Evolutionary conservation across 2,113 vertebrate species (phyloP).

Genomic region (Thalassarche chlororhynchos): DNA sequence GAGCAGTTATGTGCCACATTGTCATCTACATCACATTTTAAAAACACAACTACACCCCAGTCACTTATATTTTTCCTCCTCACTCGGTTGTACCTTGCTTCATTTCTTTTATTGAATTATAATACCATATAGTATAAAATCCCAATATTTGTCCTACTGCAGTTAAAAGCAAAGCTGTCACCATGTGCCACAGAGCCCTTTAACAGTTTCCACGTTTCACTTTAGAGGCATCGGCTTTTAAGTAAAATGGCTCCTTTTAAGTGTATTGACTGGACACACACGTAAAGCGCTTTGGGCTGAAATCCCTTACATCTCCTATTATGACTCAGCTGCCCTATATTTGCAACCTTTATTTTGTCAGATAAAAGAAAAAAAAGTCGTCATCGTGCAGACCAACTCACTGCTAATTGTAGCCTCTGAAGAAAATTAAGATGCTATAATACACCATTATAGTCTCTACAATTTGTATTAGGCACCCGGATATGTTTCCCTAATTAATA

Average conservation of each 20-base stretch:
- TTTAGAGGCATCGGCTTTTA: background rate
- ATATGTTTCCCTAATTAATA: conserved; percentile 62
- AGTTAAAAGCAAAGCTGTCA: background rate
- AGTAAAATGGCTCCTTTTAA: background rate
- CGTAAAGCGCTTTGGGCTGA: background rate
- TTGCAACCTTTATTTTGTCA: background rate
- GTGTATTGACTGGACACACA: background rate
- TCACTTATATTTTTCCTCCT: background rate
- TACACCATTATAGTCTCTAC: conserved; percentile 14
- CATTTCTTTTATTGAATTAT: background rate
- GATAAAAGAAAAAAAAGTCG: background rate
- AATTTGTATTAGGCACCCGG: conserved; percentile 24
- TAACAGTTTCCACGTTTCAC: background rate
- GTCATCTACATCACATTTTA: background rate
- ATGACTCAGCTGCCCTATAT: background rate
- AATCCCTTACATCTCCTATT: background rate
- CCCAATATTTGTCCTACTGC: background rate
- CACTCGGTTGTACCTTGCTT: background rate
- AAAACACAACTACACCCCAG: background rate
- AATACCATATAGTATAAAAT: background rate
- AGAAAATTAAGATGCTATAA: background rate
- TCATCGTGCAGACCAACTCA: background rate
- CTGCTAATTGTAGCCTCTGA: background rate
- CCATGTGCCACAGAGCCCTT: background rate
- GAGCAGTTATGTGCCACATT: background rate